Evolutionary conservation across 2,888 invertebrate genomes (phyloP).

Genomic region (Dromius quadrimaculatus): DNA sequence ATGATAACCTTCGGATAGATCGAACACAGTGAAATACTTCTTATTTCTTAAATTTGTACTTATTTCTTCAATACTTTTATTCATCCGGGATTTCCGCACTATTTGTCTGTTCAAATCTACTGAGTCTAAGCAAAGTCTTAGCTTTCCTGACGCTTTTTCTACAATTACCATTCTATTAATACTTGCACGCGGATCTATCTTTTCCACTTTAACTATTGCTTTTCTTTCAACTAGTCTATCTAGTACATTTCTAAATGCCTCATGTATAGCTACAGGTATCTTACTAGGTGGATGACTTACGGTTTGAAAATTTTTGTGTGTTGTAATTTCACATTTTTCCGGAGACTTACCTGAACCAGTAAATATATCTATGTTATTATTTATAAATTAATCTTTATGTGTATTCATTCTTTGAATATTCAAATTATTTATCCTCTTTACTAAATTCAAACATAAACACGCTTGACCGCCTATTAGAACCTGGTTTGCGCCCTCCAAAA

Average conservation of each 20-base stretch:
- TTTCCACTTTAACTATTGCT: slow-evolving; percentile 13
- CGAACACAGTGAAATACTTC: slow-evolving; percentile 52
- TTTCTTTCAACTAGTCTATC: slow-evolving; percentile 14
- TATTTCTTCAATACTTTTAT: slow-evolving; percentile 42
- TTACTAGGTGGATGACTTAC: slow-evolving; percentile 7
- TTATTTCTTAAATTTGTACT: slow-evolving; percentile 49
- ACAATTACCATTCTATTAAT: slow-evolving; percentile 31
- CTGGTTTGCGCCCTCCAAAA: neutral
- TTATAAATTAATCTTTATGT: slow-evolving; percentile 5
- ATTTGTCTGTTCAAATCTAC: slow-evolving; percentile 51
- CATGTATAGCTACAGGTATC: slow-evolving; percentile 6
- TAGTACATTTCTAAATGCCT: neutral
- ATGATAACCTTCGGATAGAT: slow-evolving; percentile 53
- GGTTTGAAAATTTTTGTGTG: neutral
- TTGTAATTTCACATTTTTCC: slow-evolving; percentile 8
- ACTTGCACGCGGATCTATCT: slow-evolving; percentile 8
- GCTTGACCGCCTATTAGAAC: slow-evolving; percentile 1
- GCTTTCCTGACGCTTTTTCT: slow-evolving; percentile 38
- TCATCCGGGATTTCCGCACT: slow-evolving; percentile 36
- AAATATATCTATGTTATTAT: slow-evolving; percentile 9
- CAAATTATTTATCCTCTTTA: slow-evolving; percentile 3
- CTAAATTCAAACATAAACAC: slow-evolving; percentile 20
- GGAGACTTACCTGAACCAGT: slow-evolving; percentile 15
- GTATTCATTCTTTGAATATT: neutral
- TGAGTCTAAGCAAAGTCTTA: slow-evolving; percentile 54